phyloP scores from a whole-genome alignment of 2,888 invertebrate genomes.

The Encarsia formosa region DNA sequence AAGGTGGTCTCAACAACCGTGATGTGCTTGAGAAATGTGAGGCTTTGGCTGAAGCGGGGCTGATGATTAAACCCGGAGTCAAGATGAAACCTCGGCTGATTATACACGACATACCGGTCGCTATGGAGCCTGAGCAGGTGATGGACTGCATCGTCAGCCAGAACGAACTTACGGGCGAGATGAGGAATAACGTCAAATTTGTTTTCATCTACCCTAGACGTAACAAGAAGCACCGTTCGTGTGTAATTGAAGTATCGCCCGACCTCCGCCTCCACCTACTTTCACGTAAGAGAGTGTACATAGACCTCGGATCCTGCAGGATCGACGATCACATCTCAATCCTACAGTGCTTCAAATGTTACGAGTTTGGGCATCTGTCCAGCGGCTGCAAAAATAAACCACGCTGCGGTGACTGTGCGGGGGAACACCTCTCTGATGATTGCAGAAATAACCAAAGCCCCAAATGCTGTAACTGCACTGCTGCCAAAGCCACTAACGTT shows the following conservation, averaged over 20 bases:
- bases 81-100: background rate
- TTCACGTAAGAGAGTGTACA: background rate
- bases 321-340: background rate
- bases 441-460: background rate
- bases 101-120: background rate
- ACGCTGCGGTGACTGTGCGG: background rate
- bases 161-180: too few species aligned
- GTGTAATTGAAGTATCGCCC: background rate
- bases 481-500: background rate
- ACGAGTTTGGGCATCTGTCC: background rate
- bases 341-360: background rate
- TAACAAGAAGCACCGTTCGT: background rate
- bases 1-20: too few species aligned
- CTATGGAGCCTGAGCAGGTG: background rate
- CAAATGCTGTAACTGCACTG: background rate
- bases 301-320: background rate
- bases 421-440: background rate
- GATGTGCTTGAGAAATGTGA: too few species aligned
- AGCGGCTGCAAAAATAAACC: background rate
- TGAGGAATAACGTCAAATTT: background rate
- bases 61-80: background rate
- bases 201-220: background rate
- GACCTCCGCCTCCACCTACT: background rate
- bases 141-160: background rate
- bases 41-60: too few species aligned